Evolutionary conservation across 2,797 vertebrate genomes (phyloP).

Genomic region (Artibeus lituratus): DNA sequence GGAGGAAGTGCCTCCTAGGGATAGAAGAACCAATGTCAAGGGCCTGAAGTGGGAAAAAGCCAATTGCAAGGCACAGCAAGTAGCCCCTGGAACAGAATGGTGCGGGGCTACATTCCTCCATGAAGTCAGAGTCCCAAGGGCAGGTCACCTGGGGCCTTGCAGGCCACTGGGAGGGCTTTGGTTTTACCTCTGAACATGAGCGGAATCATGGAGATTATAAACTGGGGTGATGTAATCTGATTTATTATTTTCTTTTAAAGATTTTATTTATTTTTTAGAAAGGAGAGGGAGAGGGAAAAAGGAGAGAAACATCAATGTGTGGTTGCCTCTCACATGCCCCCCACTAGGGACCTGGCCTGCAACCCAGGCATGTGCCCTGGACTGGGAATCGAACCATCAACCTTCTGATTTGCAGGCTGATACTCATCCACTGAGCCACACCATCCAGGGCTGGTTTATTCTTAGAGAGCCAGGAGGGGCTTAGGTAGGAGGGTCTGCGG

Average conservation of each 20-base stretch:
- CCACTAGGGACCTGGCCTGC: too few relatives aligned
- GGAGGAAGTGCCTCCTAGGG: background rate
- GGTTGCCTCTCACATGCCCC: too few relatives aligned
- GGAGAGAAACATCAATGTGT: too few relatives aligned
- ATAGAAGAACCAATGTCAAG: background rate
- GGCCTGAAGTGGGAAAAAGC: accelerated
- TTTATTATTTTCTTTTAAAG: background rate
- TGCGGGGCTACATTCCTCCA: too few relatives aligned
- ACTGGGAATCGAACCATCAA: too few relatives aligned
- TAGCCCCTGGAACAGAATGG: accelerated
- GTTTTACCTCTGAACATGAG: background rate
- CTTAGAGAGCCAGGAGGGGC: background rate
- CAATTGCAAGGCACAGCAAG: background rate
- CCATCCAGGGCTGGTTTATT: background rate
- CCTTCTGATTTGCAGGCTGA: too few relatives aligned
- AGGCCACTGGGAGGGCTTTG: background rate
- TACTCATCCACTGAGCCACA: too few relatives aligned
- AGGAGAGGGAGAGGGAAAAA: too few relatives aligned
- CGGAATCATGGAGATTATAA: background rate
- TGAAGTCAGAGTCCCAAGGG: background rate
- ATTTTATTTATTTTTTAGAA: too few relatives aligned
- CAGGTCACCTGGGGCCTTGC: accelerated
- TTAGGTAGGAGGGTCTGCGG: background rate
- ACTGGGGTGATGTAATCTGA: background rate
- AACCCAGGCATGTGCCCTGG: too few relatives aligned